A percentile compares a stretch with the other conserved stretches of the same genome.
Conservation (phyloP, 2,113 vertebrate genomes). For the Solea senegalensis region DNA sequence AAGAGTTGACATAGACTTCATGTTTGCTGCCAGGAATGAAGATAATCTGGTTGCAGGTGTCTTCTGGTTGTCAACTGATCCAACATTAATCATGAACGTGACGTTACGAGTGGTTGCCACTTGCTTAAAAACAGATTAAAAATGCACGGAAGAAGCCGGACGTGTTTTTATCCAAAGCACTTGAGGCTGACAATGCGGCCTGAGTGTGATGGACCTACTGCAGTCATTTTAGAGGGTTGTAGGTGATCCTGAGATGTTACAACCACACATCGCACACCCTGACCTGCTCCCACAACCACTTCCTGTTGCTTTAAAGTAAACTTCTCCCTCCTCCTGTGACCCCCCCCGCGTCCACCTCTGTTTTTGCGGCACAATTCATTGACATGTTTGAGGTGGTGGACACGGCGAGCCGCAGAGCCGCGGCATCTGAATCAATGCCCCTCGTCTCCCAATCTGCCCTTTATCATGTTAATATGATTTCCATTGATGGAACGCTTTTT, state of each 20-base stretch:
- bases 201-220: too few relatives aligned
- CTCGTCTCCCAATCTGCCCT: slow-evolving; percentile 77
- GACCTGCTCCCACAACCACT: not conserved
- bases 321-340: not conserved
- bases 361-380: slow-evolving; percentile 69
- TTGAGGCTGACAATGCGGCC: too few relatives aligned
- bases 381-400: slow-evolving; percentile 74
- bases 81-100: too few relatives aligned
- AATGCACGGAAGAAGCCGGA: too few relatives aligned
- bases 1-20: too few relatives aligned
- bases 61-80: too few relatives aligned
- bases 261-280: not conserved
- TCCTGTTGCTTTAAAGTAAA: slow-evolving; percentile 45
- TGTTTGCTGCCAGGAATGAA: too few relatives aligned
- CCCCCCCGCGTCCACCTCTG: slow-evolving; percentile 14
- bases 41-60: too few relatives aligned
- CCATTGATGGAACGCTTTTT: slow-evolving; percentile 82
- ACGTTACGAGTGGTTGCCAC: too few relatives aligned
- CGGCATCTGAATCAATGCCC: slow-evolving; percentile 74
- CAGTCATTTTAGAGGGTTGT: too few relatives aligned
- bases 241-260: not conserved
- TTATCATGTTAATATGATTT: slow-evolving; percentile 85
- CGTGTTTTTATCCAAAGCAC: too few relatives aligned
- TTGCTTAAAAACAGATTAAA: too few relatives aligned
- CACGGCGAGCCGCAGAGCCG: slow-evolving; percentile 43